A percentile compares a stretch with the other conserved stretches of the same genome.
These are phyloP conservation scores for Terrapene triunguis DNA, from an alignment of 2,113 vertebrate genomes.

Conservation along the genomic window DNA sequence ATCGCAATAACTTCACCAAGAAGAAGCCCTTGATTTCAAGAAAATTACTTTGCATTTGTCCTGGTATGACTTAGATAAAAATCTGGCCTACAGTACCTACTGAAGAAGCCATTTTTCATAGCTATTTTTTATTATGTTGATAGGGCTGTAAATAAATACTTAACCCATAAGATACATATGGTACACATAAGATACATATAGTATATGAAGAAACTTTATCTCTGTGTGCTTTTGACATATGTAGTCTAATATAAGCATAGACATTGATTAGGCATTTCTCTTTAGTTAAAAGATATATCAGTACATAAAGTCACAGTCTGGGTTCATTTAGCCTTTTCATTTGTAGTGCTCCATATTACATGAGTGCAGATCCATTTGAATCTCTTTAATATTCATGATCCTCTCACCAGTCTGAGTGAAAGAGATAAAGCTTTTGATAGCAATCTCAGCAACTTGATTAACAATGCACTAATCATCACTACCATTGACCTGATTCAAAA, in stretches of 20 bases:
- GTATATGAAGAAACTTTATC: slow-evolving; percentile 11
- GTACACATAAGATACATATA: slow-evolving; percentile 32
- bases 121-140: neutral
- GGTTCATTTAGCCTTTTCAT: slow-evolving; percentile 86
- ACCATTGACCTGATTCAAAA: slow-evolving; percentile 89
- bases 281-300: slow-evolving; percentile 83
- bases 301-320: slow-evolving; percentile 82
- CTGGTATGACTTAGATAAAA: slow-evolving; percentile 9
- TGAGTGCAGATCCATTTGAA: slow-evolving; percentile 86
- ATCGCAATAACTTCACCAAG: neutral
- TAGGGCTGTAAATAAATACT: slow-evolving; percentile 58
- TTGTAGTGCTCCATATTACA: slow-evolving; percentile 85
- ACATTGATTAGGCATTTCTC: slow-evolving; percentile 80
- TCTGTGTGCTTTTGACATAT: slow-evolving; percentile 60
- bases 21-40: slow-evolving; percentile 32
- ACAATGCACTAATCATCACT: slow-evolving; percentile 91
- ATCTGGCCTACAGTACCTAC: slow-evolving; percentile 10
- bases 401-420: slow-evolving; percentile 85
- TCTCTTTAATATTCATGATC: slow-evolving; percentile 91
- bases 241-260: slow-evolving; percentile 60
- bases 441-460: slow-evolving; percentile 90
- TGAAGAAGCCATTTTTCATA: neutral
- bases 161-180: slow-evolving; percentile 40
- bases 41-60: slow-evolving; percentile 21
- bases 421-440: slow-evolving; percentile 88